phyloP scores from a whole-genome alignment of 37 sponge, comb jelly and placozoan species.

The Oscarella lobularis region DNA sequence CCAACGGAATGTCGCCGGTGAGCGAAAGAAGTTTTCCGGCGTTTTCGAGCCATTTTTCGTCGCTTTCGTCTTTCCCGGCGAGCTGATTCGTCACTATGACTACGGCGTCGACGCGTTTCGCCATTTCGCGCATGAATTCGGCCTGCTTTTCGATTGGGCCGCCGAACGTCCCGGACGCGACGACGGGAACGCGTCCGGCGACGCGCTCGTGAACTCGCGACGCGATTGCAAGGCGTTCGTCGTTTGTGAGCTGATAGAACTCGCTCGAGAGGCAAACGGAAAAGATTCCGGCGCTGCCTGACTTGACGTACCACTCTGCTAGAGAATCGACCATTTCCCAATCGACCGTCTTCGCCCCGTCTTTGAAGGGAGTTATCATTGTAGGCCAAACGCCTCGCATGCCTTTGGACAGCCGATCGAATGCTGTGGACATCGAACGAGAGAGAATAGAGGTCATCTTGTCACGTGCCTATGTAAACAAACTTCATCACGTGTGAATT shows the following conservation, averaged over 20 bases:
- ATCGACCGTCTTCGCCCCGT: slow-evolving; percentile 54
- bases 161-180: slow-evolving; percentile 62
- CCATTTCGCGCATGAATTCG: slow-evolving; percentile 54
- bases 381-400: slow-evolving; percentile 55
- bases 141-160: slow-evolving; percentile 58
- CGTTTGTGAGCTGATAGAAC: slow-evolving; percentile 77
- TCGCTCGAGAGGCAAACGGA: slow-evolving; percentile 84
- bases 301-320: slow-evolving; percentile 77
- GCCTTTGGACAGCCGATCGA: neutral
- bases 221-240: slow-evolving; percentile 67
- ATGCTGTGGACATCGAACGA: no score
- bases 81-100: slow-evolving; percentile 85
- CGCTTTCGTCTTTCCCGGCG: slow-evolving; percentile 56
- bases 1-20: slow-evolving; percentile 71
- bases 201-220: slow-evolving; percentile 36
- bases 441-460: neutral
- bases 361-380: slow-evolving; percentile 83
- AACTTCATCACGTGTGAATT: no score
- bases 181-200: slow-evolving; percentile 71
- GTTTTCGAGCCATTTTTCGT: slow-evolving; percentile 64
- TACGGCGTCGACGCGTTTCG: slow-evolving; percentile 34
- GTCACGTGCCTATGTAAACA: no score
- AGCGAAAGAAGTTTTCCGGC: slow-evolving; percentile 50
- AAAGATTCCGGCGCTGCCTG: slow-evolving; percentile 64
- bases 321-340: slow-evolving; percentile 59